A percentile compares a stretch with the other conserved stretches of the same genome.
Evolutionary conservation across 2,888 invertebrate genomes (phyloP).

Genomic region (Lysandra coridon): DNA sequence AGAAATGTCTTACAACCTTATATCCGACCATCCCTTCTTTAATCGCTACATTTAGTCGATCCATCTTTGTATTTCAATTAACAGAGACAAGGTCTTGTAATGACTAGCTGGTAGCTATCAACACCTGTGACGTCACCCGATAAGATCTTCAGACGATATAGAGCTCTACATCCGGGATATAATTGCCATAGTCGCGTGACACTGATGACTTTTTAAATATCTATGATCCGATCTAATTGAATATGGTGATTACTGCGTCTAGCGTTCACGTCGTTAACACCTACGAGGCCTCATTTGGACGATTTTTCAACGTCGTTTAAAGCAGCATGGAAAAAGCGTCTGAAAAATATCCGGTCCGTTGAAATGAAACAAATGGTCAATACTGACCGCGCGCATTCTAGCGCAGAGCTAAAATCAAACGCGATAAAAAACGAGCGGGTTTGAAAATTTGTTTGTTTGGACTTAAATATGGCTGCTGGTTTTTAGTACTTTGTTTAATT

Average conservation of each 20-base stretch:
- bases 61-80: constrained; percentile 45
- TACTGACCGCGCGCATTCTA: not conserved
- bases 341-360: constrained; percentile 22
- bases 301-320: constrained; percentile 17
- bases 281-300: constrained; percentile 2
- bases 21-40: not conserved
- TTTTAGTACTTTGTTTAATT: not conserved
- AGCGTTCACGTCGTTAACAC: not conserved
- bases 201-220: not conserved
- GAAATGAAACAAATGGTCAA: constrained; percentile 21
- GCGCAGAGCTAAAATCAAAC: constrained; percentile 17
- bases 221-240: constrained; percentile 31
- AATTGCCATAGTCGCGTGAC: constrained; percentile 20
- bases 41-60: constrained; percentile 11
- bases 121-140: constrained; percentile 38
- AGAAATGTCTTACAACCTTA: not conserved
- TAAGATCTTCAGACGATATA: constrained; percentile 7
- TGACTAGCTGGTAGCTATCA: constrained; percentile 47
- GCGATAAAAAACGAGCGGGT: not conserved
- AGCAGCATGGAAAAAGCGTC: constrained; percentile 14
- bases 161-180: not conserved
- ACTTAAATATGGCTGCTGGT: not conserved
- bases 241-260: constrained; percentile 29
- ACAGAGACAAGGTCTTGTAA: constrained; percentile 47
- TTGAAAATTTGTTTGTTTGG: constrained; percentile 1